These are phyloP conservation scores for Sebastiscus albofasciatus DNA, from an alignment of 2,797 vertebrate species.

Conservation along the genomic window DNA sequence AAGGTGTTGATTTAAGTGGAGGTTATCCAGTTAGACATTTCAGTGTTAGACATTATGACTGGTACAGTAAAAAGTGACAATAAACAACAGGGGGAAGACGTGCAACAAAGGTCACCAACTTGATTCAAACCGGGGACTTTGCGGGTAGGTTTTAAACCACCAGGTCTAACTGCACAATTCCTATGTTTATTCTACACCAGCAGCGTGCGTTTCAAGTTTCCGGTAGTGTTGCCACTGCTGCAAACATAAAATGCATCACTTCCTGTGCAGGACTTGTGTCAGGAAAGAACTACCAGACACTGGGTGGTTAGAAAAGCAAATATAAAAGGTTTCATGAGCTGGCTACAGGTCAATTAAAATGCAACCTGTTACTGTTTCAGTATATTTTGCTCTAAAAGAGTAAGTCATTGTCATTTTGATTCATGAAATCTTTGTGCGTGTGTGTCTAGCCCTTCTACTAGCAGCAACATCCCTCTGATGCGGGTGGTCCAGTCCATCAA, in stretches of 20 bases:
- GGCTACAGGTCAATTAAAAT: neutral
- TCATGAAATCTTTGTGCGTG: conserved; percentile 9
- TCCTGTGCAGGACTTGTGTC: conserved; percentile 25
- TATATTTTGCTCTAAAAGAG: neutral
- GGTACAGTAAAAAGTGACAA: neutral
- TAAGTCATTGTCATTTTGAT: neutral
- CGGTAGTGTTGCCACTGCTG: neutral
- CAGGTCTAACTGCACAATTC: conserved; percentile 14
- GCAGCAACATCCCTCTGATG: conserved; percentile 89
- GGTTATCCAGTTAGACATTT: neutral
- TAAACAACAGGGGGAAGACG: neutral
- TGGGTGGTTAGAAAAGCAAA: conserved; percentile 22
- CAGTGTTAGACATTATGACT: neutral
- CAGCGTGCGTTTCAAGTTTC: conserved; percentile 31
- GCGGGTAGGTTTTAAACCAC: conserved; percentile 16
- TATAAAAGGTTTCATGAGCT: neutral
- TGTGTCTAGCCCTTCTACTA: conserved; percentile 84
- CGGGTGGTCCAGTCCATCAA: conserved; percentile 90
- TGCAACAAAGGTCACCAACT: neutral
- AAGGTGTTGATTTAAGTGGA: neutral
- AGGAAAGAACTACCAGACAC: conserved; percentile 13
- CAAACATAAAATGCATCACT: conserved; percentile 31
- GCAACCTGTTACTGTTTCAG: neutral
- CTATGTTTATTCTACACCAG: conserved; percentile 28
- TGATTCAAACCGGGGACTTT: conserved; percentile 26